A percentile compares a stretch with the other conserved stretches of the same genome.
These are phyloP conservation scores for Triops cancriformis DNA, from an alignment of 1,140 invertebrate genomes.

Conservation along the genomic window DNA sequence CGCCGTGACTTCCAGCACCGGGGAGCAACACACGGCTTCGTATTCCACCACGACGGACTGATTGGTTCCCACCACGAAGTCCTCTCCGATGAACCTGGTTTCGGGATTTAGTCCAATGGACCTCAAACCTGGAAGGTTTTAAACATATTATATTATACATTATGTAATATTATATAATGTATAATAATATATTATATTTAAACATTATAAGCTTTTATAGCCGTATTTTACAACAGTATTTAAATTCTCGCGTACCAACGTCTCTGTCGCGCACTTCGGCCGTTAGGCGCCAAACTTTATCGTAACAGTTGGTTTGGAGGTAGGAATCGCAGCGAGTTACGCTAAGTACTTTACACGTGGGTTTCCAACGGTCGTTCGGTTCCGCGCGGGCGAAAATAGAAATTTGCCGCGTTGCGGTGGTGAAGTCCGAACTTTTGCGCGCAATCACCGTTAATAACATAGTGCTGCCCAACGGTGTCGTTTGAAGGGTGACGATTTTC, in stretches of 20 bases:
- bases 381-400: not conserved
- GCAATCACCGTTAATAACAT: not conserved
- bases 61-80: constrained; percentile 27
- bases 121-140: constrained; percentile 21
- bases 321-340: constrained; percentile 7
- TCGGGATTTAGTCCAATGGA: constrained; percentile 24
- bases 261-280: constrained; percentile 20
- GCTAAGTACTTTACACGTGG: not conserved
- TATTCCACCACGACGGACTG: constrained; percentile 22
- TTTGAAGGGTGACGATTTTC: not conserved
- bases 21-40: constrained; percentile 21
- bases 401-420: not conserved
- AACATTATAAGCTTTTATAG: no score
- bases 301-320: not conserved
- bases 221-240: no score
- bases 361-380: not conserved
- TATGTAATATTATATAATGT: no score
- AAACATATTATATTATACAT: no score
- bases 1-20: constrained; percentile 20
- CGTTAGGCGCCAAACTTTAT: constrained; percentile 18
- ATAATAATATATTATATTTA: no score
- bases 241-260: constrained; percentile 6
- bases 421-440: not conserved
- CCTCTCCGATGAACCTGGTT: constrained; percentile 21
- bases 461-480: not conserved